These are phyloP conservation scores for Drosophila gaucha DNA, from an alignment of 2,888 invertebrate genomes.

Conservation along the genomic window DNA sequence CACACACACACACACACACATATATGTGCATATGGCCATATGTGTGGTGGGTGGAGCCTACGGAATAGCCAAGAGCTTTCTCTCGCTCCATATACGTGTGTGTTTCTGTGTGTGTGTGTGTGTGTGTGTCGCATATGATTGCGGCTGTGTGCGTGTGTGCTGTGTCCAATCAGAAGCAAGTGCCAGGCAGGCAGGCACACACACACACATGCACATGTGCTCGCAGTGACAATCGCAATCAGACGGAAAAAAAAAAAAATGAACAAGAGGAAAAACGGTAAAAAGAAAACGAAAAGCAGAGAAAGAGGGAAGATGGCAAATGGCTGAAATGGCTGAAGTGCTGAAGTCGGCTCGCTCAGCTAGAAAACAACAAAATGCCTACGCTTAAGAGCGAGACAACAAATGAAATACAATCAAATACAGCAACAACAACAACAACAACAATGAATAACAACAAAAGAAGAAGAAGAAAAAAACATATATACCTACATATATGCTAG, in stretches of 20 bases:
- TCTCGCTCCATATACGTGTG: slow-evolving; percentile 10
- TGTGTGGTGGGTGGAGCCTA: slow-evolving; percentile 70
- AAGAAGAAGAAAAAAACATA: too few relatives aligned
- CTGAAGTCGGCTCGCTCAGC: slow-evolving; percentile 60
- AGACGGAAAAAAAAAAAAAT: slow-evolving; percentile 16
- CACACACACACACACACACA: neutral
- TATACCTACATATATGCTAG: too few relatives aligned
- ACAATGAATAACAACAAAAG: slow-evolving; percentile 28
- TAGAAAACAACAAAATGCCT: slow-evolving; percentile 68
- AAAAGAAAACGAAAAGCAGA: slow-evolving; percentile 14
- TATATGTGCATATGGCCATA: slow-evolving; percentile 5
- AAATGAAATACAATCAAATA: slow-evolving; percentile 17
- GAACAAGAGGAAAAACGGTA: neutral
- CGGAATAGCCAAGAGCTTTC: slow-evolving; percentile 51
- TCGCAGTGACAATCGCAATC: slow-evolving; percentile 42
- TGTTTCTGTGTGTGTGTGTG: slow-evolving; percentile 44
- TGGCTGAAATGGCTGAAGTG: slow-evolving; percentile 33
- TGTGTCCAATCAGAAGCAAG: slow-evolving; percentile 78
- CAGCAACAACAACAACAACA: slow-evolving; percentile 1
- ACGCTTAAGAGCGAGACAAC: slow-evolving; percentile 47
- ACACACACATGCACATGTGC: slow-evolving; percentile 18
- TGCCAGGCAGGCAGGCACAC: slow-evolving; percentile 28
- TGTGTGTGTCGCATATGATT: slow-evolving; percentile 42
- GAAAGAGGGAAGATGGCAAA: slow-evolving; percentile 29
- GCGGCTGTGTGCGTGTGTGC: slow-evolving; percentile 35